These are phyloP conservation scores for Petrosia ficiformis DNA, from an alignment of 37 sponge, comb jelly and placozoan genomes.

Conservation along the genomic window DNA sequence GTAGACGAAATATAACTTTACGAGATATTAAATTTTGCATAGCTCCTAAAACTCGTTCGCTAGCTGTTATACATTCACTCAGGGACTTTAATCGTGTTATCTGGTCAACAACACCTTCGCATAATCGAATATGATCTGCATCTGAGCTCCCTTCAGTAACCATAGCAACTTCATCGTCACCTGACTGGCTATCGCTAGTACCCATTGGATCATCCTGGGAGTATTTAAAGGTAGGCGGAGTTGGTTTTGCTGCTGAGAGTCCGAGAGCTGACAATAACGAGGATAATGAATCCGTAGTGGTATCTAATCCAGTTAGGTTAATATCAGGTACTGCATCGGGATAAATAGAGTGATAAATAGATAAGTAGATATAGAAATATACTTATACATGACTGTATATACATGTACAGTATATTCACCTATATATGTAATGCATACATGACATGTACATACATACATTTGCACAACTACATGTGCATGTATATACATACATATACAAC, in stretches of 20 bases:
- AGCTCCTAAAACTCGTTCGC: constrained; percentile 27
- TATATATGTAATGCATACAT: no score
- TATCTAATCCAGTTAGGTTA: constrained; percentile 24
- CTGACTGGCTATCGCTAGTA: background rate
- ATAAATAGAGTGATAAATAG: no score
- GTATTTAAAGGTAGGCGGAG: constrained; percentile 22
- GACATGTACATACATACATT: no score
- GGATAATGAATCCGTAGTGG: constrained; percentile 14
- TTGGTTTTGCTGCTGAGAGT: constrained; percentile 29
- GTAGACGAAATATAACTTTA: constrained; percentile 9
- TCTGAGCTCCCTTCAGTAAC: background rate
- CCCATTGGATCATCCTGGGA: constrained; percentile 40
- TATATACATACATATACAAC: no score
- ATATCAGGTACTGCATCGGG: constrained; percentile 30
- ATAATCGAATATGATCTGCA: background rate
- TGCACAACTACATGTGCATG: no score
- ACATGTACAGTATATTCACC: no score
- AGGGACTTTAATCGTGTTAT: constrained; percentile 13
- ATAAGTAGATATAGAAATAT: no score
- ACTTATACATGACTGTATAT: no score
- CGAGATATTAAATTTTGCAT: constrained; percentile 30
- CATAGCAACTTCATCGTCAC: constrained; percentile 6
- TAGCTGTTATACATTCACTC: constrained; percentile 28
- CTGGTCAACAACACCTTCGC: constrained; percentile 18
- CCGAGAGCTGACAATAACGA: constrained; percentile 55